Evolutionary conservation across 92 coral and sea anemone species (phyloP), one percentile per base, ranked within the genome.

Genomic region (Zoanthus sociatus): DNA sequence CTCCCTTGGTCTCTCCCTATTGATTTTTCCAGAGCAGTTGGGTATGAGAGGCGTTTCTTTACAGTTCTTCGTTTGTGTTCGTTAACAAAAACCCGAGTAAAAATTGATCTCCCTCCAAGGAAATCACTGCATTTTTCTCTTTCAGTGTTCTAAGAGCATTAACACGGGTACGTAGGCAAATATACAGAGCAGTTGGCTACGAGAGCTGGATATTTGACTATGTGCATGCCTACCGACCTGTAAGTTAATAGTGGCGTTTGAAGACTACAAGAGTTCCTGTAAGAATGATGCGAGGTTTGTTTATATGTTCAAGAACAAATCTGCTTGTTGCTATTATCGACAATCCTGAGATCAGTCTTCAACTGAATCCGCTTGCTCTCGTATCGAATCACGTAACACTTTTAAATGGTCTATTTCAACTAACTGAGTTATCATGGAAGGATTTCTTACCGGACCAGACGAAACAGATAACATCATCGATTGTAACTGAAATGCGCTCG

Each of bases 361-460:
- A 69, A 20, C 44, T 69, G 32, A 69, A 69, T 69, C 74, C 74
- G 15, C 44, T 69, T 69, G 74, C 74, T 69, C 74, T 69, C 15
- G 15, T 6, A 69, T 20, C 74, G 74, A 69, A 69, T 69, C 74
- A 69, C 74, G 74, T 0, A 69, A 69, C 15, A 69, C 74, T 69
- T 69, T 69, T 69, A 69, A 69, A 6, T 69, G 74, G 32, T 69
- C 74, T 69, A 32, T 69, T 69, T 69, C 44, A 69, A 69, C 74
- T 69, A 69, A 69, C 31, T 69, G 74, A 69, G 74, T 69, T 14
- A 69, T 69, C 26, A 26, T 26, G 26, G 74, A 69, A 69, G 74
- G 15, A 32, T 69, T 51, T 32, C 90, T 51, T 53, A 87, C 90
- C 90, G 15, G 90, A 87, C 90, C 90, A 87, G 5, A 87, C 90